A percentile compares a stretch with the other conserved stretches of the same genome.
phyloP scores from a whole-genome alignment of 2,113 vertebrate genomes.

The Charina bottae region DNA sequence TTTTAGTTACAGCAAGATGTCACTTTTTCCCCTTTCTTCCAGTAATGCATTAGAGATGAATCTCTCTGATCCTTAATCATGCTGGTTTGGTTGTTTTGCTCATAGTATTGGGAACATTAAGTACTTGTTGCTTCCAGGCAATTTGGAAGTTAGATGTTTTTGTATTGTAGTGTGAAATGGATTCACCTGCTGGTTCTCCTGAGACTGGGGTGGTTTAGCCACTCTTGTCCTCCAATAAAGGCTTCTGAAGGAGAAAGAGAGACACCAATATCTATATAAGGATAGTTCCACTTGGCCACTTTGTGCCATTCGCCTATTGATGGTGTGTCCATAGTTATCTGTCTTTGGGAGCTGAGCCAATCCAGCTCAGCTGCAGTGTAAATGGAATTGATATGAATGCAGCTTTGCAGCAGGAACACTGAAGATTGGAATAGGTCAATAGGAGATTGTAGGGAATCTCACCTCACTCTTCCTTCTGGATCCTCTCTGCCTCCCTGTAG shows the following conservation, averaged over 20 bases:
- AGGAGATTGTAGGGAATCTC: background rate
- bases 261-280: background rate
- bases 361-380: too few species aligned
- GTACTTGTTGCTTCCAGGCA: slow-evolving; percentile 22
- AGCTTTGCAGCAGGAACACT: background rate
- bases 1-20: slow-evolving; percentile 15
- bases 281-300: background rate
- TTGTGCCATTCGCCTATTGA: background rate
- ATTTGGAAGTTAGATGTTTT: background rate
- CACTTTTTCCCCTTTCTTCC: background rate
- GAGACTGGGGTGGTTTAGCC: background rate
- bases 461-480: background rate
- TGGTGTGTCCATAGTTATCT: background rate
- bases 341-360: background rate
- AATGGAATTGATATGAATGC: background rate
- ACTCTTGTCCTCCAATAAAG: background rate
- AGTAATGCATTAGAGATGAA: slow-evolving; percentile 36
- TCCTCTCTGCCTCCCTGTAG: background rate
- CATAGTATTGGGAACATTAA: slow-evolving; percentile 10
- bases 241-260: background rate
- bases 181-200: background rate
- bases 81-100: slow-evolving; percentile 38
- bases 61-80: slow-evolving; percentile 25
- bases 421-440: background rate
- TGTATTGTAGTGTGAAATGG: background rate